Evolutionary conservation across 2,888 invertebrate genomes (phyloP), one percentile per base, ranked within the genome.

Genomic region (Oscheius sp.): DNA sequence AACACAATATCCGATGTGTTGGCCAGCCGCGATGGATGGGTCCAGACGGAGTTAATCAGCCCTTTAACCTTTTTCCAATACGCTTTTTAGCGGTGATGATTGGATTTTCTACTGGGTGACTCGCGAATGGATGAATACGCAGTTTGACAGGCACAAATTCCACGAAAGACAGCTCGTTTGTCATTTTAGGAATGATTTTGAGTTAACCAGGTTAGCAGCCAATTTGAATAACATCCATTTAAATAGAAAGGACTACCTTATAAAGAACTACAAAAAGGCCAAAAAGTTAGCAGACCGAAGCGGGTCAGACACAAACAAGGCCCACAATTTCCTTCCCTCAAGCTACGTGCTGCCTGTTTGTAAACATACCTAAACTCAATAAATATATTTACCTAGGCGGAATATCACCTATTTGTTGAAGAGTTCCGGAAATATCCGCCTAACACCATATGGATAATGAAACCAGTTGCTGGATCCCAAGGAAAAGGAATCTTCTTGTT

Each of bases 101-200:
- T 92, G 92, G 92, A 90, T 91, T 73, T 89, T 92, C 66, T 91
- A 90, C 87, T 92, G 92, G 92, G 92, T 92, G 87, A 92, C 92
- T 69, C 89, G 91, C 64, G 90, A 89, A 75, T 91, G 91, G 88
- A 89, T 92, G 74, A 89, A 89, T 84, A 91, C 88, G 59, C 87
- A 89, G 76, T 90, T 89, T 82, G 89, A 91, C 82, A 87, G 89
- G 72, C 89, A 88, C 79, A 90, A 89, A 82, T 89, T 89, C 75
- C 88, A 88, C 76, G 91, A 90, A 78, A 89, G 89, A 69, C 91
- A 92, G 84, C 89, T 89, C 73, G 90, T 92, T n/a, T 90, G 91
- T 18, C 92, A 92, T 84, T 92, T 92, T 66, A 75, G 86, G 5
- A 92, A 92, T 81, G 91, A 92, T 85, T 91, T 91, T 85, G 92